Evolutionary conservation across 2,888 invertebrate species (phyloP).

Genomic region (Euphydryas editha): DNA sequence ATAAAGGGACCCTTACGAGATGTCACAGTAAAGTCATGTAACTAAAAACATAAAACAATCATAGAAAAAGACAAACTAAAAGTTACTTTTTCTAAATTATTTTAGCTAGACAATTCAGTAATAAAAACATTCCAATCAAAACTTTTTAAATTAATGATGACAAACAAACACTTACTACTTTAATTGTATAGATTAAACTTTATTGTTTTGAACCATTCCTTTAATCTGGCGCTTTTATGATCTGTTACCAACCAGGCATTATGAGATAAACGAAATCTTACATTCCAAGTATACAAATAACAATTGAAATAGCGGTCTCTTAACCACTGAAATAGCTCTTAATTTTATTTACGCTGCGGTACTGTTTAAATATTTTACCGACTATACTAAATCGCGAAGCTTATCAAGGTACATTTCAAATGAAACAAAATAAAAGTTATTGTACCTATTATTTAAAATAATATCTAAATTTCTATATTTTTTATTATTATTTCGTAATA

Average conservation of each 20-base stretch:
- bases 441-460: too few species aligned
- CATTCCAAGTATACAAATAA: constrained; percentile 4
- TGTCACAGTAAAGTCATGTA: too few species aligned
- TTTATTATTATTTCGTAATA: too few species aligned
- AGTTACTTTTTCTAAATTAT: too few species aligned
- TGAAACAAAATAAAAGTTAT: not conserved
- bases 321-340: constrained; percentile 5
- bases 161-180: not conserved
- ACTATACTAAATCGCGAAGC: not conserved
- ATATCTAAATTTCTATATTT: too few species aligned
- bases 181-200: constrained; percentile 1
- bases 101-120: not conserved
- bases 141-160: not conserved
- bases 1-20: too few species aligned
- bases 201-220: constrained; percentile 4
- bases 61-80: too few species aligned
- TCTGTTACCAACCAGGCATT: constrained; percentile 4
- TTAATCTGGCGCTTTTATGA: constrained; percentile 3
- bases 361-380: constrained; percentile 9
- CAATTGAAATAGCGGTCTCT: constrained; percentile 4
- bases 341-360: constrained; percentile 11
- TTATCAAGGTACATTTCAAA: not conserved
- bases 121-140: not conserved
- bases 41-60: too few species aligned
- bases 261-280: constrained; percentile 4